phyloP scores from a whole-genome alignment of 2,888 invertebrate genomes.

The Scaptomyza cyrtandrae region DNA sequence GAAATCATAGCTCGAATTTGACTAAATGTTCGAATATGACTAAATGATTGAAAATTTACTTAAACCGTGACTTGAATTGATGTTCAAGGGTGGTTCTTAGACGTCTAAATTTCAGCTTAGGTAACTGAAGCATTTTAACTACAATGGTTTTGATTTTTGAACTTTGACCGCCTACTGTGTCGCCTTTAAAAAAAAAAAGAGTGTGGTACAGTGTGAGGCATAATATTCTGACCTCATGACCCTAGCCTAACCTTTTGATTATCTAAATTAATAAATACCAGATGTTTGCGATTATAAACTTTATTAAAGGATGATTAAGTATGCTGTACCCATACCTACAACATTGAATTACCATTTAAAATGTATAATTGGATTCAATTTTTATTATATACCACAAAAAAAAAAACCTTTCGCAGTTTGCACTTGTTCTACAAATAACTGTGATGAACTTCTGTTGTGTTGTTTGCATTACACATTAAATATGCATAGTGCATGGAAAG shows the following conservation, averaged over 20 bases:
- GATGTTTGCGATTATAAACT: not conserved
- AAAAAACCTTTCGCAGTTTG: not conserved
- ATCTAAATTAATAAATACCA: not conserved
- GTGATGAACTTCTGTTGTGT: not conserved
- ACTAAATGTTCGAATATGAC: not conserved
- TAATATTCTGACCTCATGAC: not conserved
- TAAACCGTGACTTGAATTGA: not conserved
- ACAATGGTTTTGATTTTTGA: not conserved
- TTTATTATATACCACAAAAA: not conserved
- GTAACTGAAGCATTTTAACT: not conserved
- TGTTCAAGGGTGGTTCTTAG: not conserved
- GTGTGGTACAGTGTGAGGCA: not conserved
- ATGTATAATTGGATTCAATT: not conserved
- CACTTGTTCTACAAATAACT: conserved; percentile 3
- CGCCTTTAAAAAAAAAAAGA: not conserved
- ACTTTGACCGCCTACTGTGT: not conserved
- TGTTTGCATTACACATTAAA: conserved; percentile 31
- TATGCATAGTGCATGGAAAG: conserved; percentile 40
- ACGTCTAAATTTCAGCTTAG: not conserved
- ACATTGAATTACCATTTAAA: no score
- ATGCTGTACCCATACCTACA: no score
- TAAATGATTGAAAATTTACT: no score
- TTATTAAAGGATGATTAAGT: no score
- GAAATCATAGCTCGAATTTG: not conserved
- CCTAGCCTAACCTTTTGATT: not conserved